Conservation (phyloP, 2,797 vertebrate genomes). For the Gadopsis marmoratus region DNA sequence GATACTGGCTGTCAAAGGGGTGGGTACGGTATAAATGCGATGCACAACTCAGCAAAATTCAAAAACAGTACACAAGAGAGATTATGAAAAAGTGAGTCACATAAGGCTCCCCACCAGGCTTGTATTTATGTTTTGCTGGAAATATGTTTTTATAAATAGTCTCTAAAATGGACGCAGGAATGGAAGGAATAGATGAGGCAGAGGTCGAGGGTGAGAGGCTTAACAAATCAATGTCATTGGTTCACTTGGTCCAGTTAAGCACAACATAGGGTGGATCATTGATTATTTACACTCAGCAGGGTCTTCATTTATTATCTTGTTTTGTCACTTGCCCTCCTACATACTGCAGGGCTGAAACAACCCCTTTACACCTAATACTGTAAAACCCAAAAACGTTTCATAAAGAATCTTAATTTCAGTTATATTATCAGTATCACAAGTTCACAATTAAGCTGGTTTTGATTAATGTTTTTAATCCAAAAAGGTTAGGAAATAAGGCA, state of each 20-base stretch:
- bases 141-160: background rate
- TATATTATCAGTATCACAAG: background rate
- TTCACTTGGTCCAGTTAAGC: slow-evolving; percentile 54
- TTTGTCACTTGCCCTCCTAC: slow-evolving; percentile 14
- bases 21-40: slow-evolving; percentile 18
- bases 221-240: slow-evolving; percentile 57
- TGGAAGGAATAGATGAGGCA: background rate
- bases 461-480: background rate
- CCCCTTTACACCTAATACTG: background rate
- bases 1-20: slow-evolving; percentile 17
- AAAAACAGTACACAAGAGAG: background rate
- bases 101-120: background rate
- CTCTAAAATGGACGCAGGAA: background rate
- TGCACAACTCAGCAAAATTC: slow-evolving; percentile 5
- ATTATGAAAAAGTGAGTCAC: background rate
- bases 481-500: background rate
- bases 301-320: slow-evolving; percentile 37
- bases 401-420: background rate
- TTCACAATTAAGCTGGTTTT: background rate
- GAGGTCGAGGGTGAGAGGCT: slow-evolving; percentile 55
- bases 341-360: background rate
- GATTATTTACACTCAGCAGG: slow-evolving; percentile 31
- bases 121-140: background rate
- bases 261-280: slow-evolving; percentile 31
- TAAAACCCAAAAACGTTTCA: background rate